Conservation (phyloP, 2,888 invertebrate genomes). For the Mythimna ferrago region DNA sequence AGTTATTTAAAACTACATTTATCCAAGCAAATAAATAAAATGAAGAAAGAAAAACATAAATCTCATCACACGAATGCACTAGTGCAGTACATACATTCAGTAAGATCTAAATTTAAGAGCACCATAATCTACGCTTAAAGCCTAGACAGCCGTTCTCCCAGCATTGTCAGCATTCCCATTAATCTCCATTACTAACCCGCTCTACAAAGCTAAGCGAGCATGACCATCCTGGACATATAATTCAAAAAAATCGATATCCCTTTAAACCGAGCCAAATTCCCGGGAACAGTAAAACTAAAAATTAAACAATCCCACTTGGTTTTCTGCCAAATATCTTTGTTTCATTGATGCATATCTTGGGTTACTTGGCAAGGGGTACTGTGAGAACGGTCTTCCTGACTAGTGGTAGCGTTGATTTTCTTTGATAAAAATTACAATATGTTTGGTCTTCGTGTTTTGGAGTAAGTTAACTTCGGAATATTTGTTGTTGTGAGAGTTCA, state of each 20-base stretch:
- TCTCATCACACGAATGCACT: neutral
- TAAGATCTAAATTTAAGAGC: neutral
- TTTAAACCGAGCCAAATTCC: slow-evolving; percentile 64
- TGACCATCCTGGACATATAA: slow-evolving; percentile 43
- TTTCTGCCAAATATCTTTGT: slow-evolving; percentile 72
- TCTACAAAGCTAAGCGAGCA: slow-evolving; percentile 45
- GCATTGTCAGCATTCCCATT: slow-evolving; percentile 34
- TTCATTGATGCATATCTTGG: slow-evolving; percentile 77
- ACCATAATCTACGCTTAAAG: neutral
- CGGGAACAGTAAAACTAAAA: slow-evolving; percentile 75
- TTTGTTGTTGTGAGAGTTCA: slow-evolving; percentile 3
- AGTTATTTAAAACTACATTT: no score
- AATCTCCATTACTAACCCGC: slow-evolving; percentile 36
- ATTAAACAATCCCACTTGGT: slow-evolving; percentile 78
- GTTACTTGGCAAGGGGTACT: slow-evolving; percentile 56
- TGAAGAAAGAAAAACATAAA: neutral
- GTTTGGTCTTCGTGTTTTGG: slow-evolving; percentile 8
- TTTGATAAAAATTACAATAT: slow-evolving; percentile 65
- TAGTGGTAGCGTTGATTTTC: slow-evolving; percentile 53
- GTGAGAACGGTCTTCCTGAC: slow-evolving; percentile 64
- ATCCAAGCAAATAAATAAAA: no score
- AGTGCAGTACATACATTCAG: neutral
- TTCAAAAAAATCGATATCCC: slow-evolving; percentile 66
- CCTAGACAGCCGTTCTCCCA: slow-evolving; percentile 1
- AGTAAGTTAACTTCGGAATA: neutral